These are phyloP conservation scores for Puntigrus tetrazona DNA, from an alignment of 2,113 vertebrate genomes.

Conservation along the genomic window DNA sequence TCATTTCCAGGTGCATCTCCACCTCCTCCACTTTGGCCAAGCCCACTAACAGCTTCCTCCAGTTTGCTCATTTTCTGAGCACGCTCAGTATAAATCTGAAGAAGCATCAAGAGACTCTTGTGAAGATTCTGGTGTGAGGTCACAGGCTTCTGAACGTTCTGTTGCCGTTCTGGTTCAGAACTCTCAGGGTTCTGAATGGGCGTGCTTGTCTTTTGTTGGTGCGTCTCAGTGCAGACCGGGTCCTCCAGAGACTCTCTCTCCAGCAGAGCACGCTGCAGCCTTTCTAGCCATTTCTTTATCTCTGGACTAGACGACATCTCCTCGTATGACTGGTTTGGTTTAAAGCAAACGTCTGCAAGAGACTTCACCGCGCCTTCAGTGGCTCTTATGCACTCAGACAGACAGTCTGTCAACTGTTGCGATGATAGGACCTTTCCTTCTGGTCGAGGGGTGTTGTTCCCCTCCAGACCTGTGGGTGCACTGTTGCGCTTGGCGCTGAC, in stretches of 20 bases:
- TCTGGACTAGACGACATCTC: slow-evolving; percentile 43
- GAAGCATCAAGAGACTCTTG: slow-evolving; percentile 64
- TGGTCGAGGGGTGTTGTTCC: not conserved
- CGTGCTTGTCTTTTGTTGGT: slow-evolving; percentile 51
- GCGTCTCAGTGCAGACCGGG: not conserved
- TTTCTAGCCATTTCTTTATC: slow-evolving; percentile 66
- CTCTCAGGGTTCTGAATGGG: slow-evolving; percentile 19
- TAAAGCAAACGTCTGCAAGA: slow-evolving; percentile 63
- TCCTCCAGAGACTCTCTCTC: slow-evolving; percentile 58
- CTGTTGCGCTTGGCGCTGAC: not conserved
- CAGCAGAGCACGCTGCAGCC: slow-evolving; percentile 65
- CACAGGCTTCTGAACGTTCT: not conserved
- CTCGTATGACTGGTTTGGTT: not conserved
- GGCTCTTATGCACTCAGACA: slow-evolving; percentile 68
- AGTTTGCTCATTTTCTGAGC: slow-evolving; percentile 63
- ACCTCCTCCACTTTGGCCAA: not conserved
- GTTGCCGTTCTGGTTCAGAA: not conserved
- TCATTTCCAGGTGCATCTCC: not conserved
- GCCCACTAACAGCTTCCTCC: slow-evolving; percentile 48
- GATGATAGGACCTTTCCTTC: slow-evolving; percentile 23
- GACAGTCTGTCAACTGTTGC: slow-evolving; percentile 44
- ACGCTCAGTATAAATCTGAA: slow-evolving; percentile 58
- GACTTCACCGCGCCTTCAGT: slow-evolving; percentile 65
- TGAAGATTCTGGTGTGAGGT: slow-evolving; percentile 55
- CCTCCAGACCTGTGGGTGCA: slow-evolving; percentile 26